These are phyloP conservation scores for Phocides pigmalion DNA, from an alignment of 1,140 invertebrate genomes.

Conservation along the genomic window DNA sequence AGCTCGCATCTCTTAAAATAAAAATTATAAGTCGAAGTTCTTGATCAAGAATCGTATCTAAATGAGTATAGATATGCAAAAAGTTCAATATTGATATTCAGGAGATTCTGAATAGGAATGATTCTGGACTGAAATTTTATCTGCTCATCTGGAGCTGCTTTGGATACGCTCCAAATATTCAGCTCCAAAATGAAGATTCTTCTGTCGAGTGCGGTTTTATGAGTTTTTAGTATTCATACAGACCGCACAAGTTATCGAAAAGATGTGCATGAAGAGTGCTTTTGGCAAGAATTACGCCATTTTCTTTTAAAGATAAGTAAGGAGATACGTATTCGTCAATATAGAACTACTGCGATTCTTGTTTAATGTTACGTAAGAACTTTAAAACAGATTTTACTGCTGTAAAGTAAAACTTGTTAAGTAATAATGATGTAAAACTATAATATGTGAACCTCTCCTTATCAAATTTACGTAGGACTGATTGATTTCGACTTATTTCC, in stretches of 20 bases:
- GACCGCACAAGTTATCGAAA: constrained; percentile 21
- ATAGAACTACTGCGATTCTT: background rate
- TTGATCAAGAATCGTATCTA: constrained; percentile 1
- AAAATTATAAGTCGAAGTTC: background rate
- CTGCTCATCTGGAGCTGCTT: constrained; percentile 31
- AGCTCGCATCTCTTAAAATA: no score
- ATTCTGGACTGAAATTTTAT: constrained; percentile 32
- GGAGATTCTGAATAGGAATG: constrained; percentile 27
- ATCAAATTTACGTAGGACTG: no score
- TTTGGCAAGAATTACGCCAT: constrained; percentile 8
- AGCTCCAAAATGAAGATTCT: constrained; percentile 31
- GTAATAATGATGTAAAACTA: no score
- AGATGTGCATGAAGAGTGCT: constrained; percentile 14
- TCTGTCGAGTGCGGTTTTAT: constrained; percentile 30
- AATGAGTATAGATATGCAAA: constrained; percentile 17
- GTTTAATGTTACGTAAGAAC: background rate
- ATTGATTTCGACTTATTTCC: no score
- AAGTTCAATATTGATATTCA: constrained; percentile 28
- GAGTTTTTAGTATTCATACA: constrained; percentile 35
- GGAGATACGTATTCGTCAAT: background rate
- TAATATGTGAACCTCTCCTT: no score
- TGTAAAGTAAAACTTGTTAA: no score
- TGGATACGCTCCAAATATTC: constrained; percentile 32
- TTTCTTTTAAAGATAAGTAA: constrained; percentile 1
- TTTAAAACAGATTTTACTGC: background rate